Conservation (phyloP, 2,888 invertebrate genomes). For the Caenorhabditis sp. region DNA sequence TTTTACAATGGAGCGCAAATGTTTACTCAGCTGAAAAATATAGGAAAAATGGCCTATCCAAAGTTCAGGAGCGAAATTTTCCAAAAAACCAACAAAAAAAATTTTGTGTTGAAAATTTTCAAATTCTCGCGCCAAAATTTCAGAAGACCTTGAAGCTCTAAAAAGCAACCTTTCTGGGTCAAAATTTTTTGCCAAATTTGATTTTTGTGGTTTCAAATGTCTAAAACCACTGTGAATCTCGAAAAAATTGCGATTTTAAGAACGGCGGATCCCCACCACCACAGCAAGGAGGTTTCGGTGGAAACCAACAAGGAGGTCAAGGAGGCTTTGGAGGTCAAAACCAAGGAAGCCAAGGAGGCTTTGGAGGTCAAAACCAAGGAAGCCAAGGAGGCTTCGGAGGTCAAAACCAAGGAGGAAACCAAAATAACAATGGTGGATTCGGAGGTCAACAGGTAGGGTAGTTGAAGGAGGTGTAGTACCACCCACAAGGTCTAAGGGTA, state of each 20-base stretch:
- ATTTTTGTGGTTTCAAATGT: no score
- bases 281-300: not conserved
- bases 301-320: slow-evolving; percentile 9
- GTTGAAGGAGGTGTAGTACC: no score
- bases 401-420: not conserved
- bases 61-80: not conserved
- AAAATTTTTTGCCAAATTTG: no score
- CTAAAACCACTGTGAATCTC: no score
- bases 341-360: slow-evolving; percentile 11
- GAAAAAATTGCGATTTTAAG: not conserved
- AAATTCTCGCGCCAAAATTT: not conserved
- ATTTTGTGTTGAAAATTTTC: no score
- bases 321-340: slow-evolving; percentile 3
- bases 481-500: not conserved
- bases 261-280: slow-evolving; percentile 6
- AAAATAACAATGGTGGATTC: slow-evolving; percentile 8
- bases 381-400: slow-evolving; percentile 22
- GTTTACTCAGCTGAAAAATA: not conserved
- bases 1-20: not conserved
- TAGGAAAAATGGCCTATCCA: no score
- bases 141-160: no score
- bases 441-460: slow-evolving; percentile 17
- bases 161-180: no score
- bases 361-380: slow-evolving; percentile 5
- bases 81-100: no score